These are phyloP conservation scores for Bombylius major DNA, from an alignment of 2,888 invertebrate genomes.

Conservation along the genomic window DNA sequence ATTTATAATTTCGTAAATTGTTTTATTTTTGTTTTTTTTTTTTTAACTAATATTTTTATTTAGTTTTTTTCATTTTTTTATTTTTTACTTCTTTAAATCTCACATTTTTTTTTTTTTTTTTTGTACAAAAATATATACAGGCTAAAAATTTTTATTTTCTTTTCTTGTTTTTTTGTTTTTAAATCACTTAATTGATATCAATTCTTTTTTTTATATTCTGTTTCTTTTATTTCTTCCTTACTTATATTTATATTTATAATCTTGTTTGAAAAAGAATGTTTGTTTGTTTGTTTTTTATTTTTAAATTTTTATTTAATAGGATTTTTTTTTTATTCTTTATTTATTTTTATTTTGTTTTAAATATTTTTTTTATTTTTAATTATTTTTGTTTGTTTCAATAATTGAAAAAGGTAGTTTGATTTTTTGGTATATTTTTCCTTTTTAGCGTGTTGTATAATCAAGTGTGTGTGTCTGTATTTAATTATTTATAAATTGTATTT, in stretches of 20 bases:
- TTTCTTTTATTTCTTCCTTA: neutral
- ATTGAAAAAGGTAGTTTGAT: too few relatives aligned
- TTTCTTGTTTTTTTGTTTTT: neutral
- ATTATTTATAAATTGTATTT: too few relatives aligned
- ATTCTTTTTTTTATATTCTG: conserved; percentile 1
- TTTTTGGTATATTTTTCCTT: too few relatives aligned
- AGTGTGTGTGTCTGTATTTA: too few relatives aligned
- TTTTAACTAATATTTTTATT: conserved; percentile 2
- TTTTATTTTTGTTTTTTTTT: conserved; percentile 3
- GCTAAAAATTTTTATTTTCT: conserved; percentile 3
- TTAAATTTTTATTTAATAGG: neutral
- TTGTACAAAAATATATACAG: conserved; percentile 9
- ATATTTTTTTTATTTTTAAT: neutral
- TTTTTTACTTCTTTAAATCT: neutral
- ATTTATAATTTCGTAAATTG: conserved; percentile 2
- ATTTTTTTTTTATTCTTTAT: neutral
- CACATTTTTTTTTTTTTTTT: conserved; percentile 2
- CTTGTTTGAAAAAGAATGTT: neutral
- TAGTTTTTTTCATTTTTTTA: neutral
- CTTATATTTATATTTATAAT: neutral
- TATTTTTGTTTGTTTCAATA: too few relatives aligned
- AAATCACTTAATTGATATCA: conserved; percentile 5
- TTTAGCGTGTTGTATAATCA: too few relatives aligned
- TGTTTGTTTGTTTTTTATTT: neutral
- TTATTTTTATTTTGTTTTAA: neutral